Evolutionary conservation across 2,797 vertebrate species (phyloP).

Genomic region (Clarias laeviceps): DNA sequence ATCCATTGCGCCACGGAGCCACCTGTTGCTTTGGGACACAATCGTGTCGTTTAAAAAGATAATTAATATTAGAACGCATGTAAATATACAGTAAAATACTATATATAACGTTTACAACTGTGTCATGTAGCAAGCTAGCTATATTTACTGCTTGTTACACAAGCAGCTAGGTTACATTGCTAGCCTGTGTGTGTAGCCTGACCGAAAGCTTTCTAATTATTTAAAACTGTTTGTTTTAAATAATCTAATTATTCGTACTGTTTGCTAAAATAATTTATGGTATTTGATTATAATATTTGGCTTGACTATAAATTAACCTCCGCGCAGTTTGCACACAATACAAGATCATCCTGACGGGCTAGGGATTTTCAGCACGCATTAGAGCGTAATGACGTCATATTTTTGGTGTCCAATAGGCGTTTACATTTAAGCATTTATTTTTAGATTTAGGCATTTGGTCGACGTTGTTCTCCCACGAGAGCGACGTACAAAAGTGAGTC

Average conservation of each 20-base stretch:
- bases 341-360: background rate
- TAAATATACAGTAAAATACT: too few relatives aligned
- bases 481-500: too few relatives aligned
- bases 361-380: background rate
- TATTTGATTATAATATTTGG: background rate
- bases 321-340: too few relatives aligned
- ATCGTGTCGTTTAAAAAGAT: background rate
- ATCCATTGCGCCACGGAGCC: constrained; percentile 97
- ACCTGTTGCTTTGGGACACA: constrained; percentile 43
- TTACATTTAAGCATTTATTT: too few relatives aligned
- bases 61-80: too few relatives aligned
- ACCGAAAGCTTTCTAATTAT: background rate
- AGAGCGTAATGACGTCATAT: background rate
- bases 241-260: too few relatives aligned
- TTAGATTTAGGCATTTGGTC: too few relatives aligned
- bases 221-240: too few relatives aligned
- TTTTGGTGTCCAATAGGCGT: too few relatives aligned
- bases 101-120: background rate
- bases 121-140: background rate
- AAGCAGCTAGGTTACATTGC: background rate
- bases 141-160: background rate
- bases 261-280: background rate
- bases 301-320: background rate
- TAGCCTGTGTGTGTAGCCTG: background rate
- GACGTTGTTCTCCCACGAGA: too few relatives aligned